Evolutionary conservation across 1,140 invertebrate genomes (phyloP).

Genomic region (Berghia stephanieae): DNA sequence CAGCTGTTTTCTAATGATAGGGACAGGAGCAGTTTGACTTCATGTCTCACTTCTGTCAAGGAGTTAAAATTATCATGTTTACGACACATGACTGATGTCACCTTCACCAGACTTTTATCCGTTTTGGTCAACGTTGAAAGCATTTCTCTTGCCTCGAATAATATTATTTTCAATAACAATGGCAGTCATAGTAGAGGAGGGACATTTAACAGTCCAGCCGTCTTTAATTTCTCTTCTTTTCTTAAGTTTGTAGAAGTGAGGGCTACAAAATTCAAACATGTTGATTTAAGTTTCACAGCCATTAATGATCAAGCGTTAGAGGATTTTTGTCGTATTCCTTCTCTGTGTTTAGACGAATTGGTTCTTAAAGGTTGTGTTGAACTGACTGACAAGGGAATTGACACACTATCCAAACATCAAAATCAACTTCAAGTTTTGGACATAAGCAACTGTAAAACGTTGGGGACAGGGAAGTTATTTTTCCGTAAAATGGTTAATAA

Average conservation of each 20-base stretch:
- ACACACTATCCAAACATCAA: neutral
- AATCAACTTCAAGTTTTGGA: constrained; percentile 13
- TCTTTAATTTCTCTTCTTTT: constrained; percentile 24
- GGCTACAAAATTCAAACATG: neutral
- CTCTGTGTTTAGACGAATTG: constrained; percentile 1
- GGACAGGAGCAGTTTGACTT: neutral
- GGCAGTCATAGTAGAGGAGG: neutral
- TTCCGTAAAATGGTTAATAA: neutral
- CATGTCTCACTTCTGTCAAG: neutral
- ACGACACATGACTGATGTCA: constrained; percentile 26
- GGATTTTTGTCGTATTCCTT: neutral
- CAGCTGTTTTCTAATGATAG: neutral
- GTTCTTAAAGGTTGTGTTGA: neutral
- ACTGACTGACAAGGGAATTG: constrained; percentile 18
- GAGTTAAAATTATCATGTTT: constrained; percentile 13
- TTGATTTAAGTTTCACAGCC: constrained; percentile 21
- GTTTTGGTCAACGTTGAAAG: constrained; percentile 1
- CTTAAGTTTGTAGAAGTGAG: constrained; percentile 18
- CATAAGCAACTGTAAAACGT: constrained; percentile 20
- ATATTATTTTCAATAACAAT: constrained; percentile 30
- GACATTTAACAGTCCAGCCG: constrained; percentile 4
- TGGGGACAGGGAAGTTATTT: constrained; percentile 21
- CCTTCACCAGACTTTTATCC: constrained; percentile 10
- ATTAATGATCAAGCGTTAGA: constrained; percentile 13
- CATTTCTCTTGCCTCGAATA: constrained; percentile 22